Evolutionary conservation across 2,888 invertebrate genomes (phyloP).

Genomic region (Andrena bucephala): DNA sequence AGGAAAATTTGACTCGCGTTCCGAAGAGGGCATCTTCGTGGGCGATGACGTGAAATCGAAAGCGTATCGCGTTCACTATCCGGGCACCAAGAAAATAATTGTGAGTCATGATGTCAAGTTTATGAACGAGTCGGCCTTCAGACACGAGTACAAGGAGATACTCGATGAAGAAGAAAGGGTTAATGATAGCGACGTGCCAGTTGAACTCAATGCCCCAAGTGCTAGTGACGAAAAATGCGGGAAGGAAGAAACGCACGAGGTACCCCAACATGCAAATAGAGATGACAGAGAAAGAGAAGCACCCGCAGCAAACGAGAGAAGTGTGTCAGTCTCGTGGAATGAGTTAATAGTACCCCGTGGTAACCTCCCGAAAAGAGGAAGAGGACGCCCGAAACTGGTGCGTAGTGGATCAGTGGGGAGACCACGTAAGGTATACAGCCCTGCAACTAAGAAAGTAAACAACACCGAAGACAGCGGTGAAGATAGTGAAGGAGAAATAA

Average conservation of each 20-base stretch:
- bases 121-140: not conserved
- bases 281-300: not conserved
- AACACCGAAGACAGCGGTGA: not conserved
- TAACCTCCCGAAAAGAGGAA: not conserved
- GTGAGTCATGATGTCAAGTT: not conserved
- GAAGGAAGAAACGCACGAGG: no score
- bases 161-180: not conserved
- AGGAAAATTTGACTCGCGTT: constrained; percentile 4
- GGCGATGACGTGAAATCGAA: constrained; percentile 2
- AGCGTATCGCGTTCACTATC: not conserved
- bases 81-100: not conserved
- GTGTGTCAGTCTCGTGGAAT: not conserved
- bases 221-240: no score
- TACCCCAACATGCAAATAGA: no score
- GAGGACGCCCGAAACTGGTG: no score
- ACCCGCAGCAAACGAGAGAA: not conserved
- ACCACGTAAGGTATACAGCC: not conserved
- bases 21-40: constrained; percentile 2
- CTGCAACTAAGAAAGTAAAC: not conserved
- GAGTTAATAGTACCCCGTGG: not conserved
- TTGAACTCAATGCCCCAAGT: not conserved
- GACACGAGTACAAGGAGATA: not conserved
- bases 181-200: not conserved
- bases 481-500: not conserved
- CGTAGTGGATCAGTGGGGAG: no score